Base-by-base conservation (phyloP, 2,888 invertebrate genomes). In the Melieria omissa region DNA sequence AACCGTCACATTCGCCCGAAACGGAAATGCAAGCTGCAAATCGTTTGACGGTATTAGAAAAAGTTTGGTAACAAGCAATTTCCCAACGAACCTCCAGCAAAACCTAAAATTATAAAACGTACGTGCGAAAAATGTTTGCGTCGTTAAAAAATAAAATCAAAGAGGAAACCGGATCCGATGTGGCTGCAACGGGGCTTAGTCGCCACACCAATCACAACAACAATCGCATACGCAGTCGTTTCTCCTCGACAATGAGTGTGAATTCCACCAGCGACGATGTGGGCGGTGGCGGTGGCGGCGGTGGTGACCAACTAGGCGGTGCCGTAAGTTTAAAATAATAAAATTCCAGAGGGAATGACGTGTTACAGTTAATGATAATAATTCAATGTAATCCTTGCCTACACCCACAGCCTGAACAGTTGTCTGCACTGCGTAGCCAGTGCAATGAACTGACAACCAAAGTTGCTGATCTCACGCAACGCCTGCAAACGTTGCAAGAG, bases 131-230 rank as follows among this genome's bases (percentile, higher is more conserved):
- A 29, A 96, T 96, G 95, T 96, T 96, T 86, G 92, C 94, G 66
- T 93, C 93, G 82, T 88, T 96, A 77, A 95, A 95, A 87, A 95
- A 94, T 87, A 95, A 95, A 89, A 95, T 95, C 80, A 93, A 93
- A 80, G 95, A 95, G 86, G 95, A 95, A 89, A 95, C 95, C 76
- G 95, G 95, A 65, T 93, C 91, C 84, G 95, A 95, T 86, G 89
- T 95, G 62, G 89, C 79, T 63, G 75, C 78, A n/a, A 70, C 74
- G 52, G 76, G 78, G 9, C 70, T 70, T 55, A 52, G 66, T 61
- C 71, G 75, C 69, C 78, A 75, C 70, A 62, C 52, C 45, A 83
- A 78, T 62, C 80, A 79, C 79, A 81, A 84, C 71, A 85, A 82
- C 76, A 84, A 83, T 80, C 85, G 86, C 54, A 78, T 82, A 73